Evolutionary conservation across 2,888 invertebrate species (phyloP).

Genomic region (Chirona hameri): DNA sequence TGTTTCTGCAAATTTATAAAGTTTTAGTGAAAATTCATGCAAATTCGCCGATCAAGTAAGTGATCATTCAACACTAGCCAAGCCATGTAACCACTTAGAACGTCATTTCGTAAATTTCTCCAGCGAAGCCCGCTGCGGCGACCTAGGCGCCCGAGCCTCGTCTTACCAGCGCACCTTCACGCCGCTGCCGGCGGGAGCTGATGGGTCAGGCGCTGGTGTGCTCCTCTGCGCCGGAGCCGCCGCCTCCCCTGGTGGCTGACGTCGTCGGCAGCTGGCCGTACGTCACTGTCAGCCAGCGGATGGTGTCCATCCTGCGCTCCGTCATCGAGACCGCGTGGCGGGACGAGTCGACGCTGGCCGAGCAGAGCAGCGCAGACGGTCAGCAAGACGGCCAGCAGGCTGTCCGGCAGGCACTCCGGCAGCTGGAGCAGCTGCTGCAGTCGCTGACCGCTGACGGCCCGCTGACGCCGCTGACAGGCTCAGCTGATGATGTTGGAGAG

Average conservation of each 20-base stretch:
- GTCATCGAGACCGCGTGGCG: background rate
- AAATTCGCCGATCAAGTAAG: too few species aligned
- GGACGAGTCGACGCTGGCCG: background rate
- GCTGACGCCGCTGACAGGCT: background rate
- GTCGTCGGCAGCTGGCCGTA: slow-evolving; percentile 2
- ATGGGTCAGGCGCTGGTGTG: background rate
- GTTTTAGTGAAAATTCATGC: too few species aligned
- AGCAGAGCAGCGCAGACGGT: background rate
- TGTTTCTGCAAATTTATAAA: too few species aligned
- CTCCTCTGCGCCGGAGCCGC: background rate
- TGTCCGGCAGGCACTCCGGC: background rate
- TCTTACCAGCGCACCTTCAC: too few species aligned
- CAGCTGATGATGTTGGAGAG: slow-evolving; percentile 41
- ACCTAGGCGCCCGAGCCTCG: too few species aligned
- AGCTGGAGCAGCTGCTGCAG: background rate
- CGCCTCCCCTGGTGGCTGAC: background rate
- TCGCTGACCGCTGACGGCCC: background rate
- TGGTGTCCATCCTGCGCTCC: background rate
- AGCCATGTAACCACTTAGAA: too few species aligned
- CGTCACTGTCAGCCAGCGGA: background rate
- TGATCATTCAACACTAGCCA: too few species aligned
- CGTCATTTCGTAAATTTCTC: too few species aligned
- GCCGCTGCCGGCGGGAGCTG: too few species aligned
- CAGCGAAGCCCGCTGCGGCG: too few species aligned
- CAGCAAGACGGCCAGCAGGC: background rate